These are phyloP conservation scores for Drosophila demipolita DNA, from an alignment of 2,888 invertebrate genomes.

Conservation along the genomic window DNA sequence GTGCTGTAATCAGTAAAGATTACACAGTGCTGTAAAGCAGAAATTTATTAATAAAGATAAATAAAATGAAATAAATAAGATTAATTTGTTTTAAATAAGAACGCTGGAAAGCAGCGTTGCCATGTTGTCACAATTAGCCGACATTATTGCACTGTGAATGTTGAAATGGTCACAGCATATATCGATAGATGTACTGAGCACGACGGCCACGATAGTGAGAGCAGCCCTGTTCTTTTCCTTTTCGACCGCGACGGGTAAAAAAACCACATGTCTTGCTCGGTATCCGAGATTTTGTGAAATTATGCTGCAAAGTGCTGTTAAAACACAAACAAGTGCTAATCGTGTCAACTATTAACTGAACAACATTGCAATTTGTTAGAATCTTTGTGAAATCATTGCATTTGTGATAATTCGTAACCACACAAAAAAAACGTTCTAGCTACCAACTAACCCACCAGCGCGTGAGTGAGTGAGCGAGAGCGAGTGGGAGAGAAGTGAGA, in stretches of 20 bases:
- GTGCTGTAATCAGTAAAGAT: background rate
- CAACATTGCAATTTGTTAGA: constrained; percentile 66
- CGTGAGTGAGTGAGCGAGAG: constrained; percentile 69
- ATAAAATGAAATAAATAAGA: background rate
- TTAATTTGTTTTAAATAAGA: constrained; percentile 1
- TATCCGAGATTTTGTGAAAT: constrained; percentile 78
- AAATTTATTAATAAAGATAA: background rate
- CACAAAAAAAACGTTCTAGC: constrained; percentile 61
- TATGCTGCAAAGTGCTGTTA: constrained; percentile 82
- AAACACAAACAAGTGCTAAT: constrained; percentile 76
- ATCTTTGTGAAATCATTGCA: constrained; percentile 51
- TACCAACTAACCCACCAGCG: constrained; percentile 50
- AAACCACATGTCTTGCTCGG: constrained; percentile 88
- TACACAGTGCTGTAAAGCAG: background rate
- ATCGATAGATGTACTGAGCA: constrained; percentile 26
- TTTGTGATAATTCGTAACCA: constrained; percentile 68
- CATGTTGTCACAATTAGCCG: background rate
- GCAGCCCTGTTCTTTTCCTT: constrained; percentile 85
- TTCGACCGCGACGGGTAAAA: constrained; percentile 89
- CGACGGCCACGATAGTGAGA: constrained; percentile 22
- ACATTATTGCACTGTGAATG: constrained; percentile 21
- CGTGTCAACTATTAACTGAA: constrained; percentile 71
- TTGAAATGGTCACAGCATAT: background rate
- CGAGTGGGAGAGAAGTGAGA: constrained; percentile 33
- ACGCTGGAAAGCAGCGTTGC: constrained; percentile 30